phyloP scores from a whole-genome alignment of 2,888 invertebrate species.

The Quadriops clusia region DNA sequence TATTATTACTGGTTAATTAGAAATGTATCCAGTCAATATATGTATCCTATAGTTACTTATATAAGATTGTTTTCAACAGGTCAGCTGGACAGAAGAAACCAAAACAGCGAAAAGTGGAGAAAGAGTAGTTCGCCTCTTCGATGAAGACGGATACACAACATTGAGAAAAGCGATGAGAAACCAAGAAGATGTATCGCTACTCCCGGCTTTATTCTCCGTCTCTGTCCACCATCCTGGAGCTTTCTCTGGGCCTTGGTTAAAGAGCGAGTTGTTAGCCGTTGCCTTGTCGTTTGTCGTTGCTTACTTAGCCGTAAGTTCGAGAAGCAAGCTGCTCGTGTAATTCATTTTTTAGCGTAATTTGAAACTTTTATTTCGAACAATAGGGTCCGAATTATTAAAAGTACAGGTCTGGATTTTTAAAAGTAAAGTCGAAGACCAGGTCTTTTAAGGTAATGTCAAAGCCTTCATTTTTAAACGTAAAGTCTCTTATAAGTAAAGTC shows the following conservation, averaged over 20 bases:
- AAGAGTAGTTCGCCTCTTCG: conserved; percentile 69
- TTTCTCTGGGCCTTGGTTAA: conserved; percentile 85
- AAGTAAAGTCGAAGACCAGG: no score
- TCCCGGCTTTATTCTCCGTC: conserved; percentile 61
- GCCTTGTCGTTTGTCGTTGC: conserved; percentile 65
- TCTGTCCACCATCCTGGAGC: conserved; percentile 64
- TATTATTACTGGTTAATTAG: no score
- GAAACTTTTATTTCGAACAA: conserved; percentile 10
- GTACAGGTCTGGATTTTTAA: no score
- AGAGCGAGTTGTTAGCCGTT: conserved; percentile 83
- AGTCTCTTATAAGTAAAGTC: no score
- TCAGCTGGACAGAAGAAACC: conserved; percentile 89
- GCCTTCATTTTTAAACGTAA: no score
- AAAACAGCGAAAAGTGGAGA: conserved; percentile 71
- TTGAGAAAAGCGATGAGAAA: conserved; percentile 70
- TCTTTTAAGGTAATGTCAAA: no score
- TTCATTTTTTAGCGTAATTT: conserved; percentile 10
- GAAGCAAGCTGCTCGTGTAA: conserved; percentile 66
- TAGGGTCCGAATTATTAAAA: no score
- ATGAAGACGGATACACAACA: conserved; percentile 85
- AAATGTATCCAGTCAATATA: conserved; percentile 8
- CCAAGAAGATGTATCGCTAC: conserved; percentile 53
- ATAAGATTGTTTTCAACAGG: conserved; percentile 41
- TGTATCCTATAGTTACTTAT: conserved; percentile 3
- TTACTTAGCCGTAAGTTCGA: conserved; percentile 77